A percentile compares a stretch with the other conserved stretches of the same genome.
Conservation (phyloP, 2,888 invertebrate species). For the Tachina lurida region DNA sequence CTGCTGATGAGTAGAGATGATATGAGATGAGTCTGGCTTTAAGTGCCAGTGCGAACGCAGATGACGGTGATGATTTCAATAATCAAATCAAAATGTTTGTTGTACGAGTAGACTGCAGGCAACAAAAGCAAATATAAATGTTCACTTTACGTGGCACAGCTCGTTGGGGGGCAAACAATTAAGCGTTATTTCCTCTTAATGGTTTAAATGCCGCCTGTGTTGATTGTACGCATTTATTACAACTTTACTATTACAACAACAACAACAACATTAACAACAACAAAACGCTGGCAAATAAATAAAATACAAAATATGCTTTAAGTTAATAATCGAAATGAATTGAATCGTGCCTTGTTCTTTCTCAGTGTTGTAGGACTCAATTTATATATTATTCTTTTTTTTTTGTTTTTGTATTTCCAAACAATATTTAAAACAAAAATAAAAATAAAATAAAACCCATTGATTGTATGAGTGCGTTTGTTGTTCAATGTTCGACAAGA, state of each 20-base stretch:
- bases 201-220: constrained; percentile 81
- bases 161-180: constrained; percentile 82
- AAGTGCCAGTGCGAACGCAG: neutral
- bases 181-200: constrained; percentile 83
- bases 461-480: constrained; percentile 33
- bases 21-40: neutral
- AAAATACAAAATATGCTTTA: constrained; percentile 9
- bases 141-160: constrained; percentile 75
- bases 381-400: constrained; percentile 10
- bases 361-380: constrained; percentile 17
- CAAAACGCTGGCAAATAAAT: constrained; percentile 35
- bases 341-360: constrained; percentile 54
- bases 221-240: constrained; percentile 80
- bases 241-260: constrained; percentile 69
- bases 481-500: constrained; percentile 60
- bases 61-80: constrained; percentile 61
- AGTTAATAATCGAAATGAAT: constrained; percentile 41
- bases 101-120: constrained; percentile 19
- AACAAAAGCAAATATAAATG: constrained; percentile 49
- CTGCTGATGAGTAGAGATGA: neutral
- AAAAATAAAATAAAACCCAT: neutral
- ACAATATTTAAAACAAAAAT: neutral
- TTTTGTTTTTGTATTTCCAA: neutral
- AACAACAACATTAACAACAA: neutral
- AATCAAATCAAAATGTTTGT: constrained; percentile 67